A percentile compares a stretch with the other conserved stretches of the same genome.
Conservation (phyloP, 2,888 invertebrate genomes). For the Caenorhabditis auriculariae region DNA sequence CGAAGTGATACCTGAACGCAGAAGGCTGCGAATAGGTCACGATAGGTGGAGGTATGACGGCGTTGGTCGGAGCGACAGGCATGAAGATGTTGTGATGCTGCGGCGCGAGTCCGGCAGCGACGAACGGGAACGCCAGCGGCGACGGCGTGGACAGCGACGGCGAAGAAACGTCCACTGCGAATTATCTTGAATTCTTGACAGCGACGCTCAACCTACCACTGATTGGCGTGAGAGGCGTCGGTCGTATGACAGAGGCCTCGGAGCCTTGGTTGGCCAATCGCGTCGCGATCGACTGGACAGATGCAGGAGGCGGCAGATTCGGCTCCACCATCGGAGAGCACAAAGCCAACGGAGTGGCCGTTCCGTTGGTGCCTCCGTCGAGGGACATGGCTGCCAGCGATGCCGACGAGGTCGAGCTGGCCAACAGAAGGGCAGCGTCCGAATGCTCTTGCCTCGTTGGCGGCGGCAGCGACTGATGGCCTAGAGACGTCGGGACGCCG, state of each 20-base stretch:
- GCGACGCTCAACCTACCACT: constrained; percentile 15
- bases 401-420: constrained; percentile 17
- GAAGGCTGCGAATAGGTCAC: neutral
- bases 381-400: neutral
- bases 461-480: constrained; percentile 9
- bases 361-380: no score
- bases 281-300: neutral
- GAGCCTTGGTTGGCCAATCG: no score
- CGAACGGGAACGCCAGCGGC: constrained; percentile 13
- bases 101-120: neutral
- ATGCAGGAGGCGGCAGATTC: neutral
- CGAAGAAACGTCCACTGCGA: constrained; percentile 28
- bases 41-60: neutral
- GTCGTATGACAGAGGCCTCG: constrained; percentile 40
- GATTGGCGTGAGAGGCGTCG: constrained; percentile 42
- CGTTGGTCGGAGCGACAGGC: neutral
- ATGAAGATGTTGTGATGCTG: neutral
- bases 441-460: constrained; percentile 8
- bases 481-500: neutral
- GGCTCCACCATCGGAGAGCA: neutral
- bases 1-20: neutral
- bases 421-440: constrained; percentile 3
- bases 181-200: neutral
- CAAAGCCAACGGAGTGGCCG: neutral
- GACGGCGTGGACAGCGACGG: constrained; percentile 28